phyloP scores from a whole-genome alignment of 2,888 invertebrate species.

The Apotomis capreana region DNA sequence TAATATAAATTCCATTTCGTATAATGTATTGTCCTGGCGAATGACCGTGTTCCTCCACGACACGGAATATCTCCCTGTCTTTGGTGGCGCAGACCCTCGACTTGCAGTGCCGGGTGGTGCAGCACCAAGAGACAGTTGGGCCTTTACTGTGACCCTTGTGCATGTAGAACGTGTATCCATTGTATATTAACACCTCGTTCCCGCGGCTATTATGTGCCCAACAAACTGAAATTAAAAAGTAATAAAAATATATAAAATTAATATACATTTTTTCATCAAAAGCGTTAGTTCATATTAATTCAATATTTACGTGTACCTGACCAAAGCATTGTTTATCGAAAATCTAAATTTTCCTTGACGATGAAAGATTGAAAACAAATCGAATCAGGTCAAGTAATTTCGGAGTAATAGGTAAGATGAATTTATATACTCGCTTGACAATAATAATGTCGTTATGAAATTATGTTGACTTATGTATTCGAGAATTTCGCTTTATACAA shows the following conservation, averaged over 20 bases:
- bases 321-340: too few relatives aligned
- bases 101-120: neutral
- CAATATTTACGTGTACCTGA: too few relatives aligned
- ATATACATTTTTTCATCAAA: neutral
- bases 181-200: constrained; percentile 1
- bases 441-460: too few relatives aligned
- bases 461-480: too few relatives aligned
- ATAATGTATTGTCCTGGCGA: neutral
- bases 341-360: too few relatives aligned
- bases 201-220: constrained; percentile 12
- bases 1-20: constrained; percentile 10
- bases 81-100: constrained; percentile 4
- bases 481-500: too few relatives aligned
- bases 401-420: too few relatives aligned
- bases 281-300: too few relatives aligned
- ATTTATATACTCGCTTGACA: too few relatives aligned
- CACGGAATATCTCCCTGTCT: neutral
- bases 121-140: neutral
- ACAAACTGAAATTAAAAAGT: constrained; percentile 6
- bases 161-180: constrained; percentile 5
- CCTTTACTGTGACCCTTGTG: neutral
- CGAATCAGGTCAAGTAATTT: too few relatives aligned
- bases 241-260: neutral
- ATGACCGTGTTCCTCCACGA: neutral
- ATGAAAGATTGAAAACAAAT: too few relatives aligned